Percentiles rank a stretch among this genome's conserved stretches.
These are phyloP conservation scores for Steinernema carpocapsae DNA, from an alignment of 2,888 invertebrate genomes.

Conservation along the genomic window DNA sequence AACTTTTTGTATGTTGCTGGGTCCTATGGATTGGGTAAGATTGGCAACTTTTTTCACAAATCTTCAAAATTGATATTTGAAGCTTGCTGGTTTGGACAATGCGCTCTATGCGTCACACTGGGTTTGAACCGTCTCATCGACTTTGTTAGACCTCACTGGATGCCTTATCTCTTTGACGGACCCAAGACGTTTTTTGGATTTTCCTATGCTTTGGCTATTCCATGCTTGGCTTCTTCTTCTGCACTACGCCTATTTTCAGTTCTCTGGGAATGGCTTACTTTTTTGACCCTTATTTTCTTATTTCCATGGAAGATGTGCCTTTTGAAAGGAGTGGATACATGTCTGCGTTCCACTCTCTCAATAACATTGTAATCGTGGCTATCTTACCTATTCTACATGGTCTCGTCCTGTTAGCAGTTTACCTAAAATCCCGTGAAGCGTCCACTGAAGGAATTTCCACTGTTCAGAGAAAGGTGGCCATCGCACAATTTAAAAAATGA, in stretches of 20 bases:
- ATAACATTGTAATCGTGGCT: conserved; percentile 22
- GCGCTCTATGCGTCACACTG: not conserved
- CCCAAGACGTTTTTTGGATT: not conserved
- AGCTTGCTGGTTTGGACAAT: not conserved
- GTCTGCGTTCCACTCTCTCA: conserved; percentile 9
- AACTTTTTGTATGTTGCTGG: not conserved
- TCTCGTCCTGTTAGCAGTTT: no score
- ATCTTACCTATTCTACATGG: not conserved
- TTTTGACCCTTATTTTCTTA: conserved; percentile 29
- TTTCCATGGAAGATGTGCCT: not conserved
- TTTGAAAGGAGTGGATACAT: not conserved
- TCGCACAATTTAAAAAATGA: no score
- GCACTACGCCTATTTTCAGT: conserved; percentile 11
- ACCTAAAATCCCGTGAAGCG: no score
- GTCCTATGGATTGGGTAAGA: not conserved
- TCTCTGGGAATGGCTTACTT: conserved; percentile 27
- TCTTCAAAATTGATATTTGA: not conserved
- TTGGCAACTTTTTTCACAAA: not conserved
- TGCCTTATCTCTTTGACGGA: not conserved
- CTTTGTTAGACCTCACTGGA: not conserved
- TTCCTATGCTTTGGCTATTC: not conserved
- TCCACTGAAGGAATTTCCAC: no score
- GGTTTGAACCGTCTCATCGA: not conserved
- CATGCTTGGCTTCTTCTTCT: not conserved
- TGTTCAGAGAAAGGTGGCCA: no score